Evolutionary conservation across 2,888 invertebrate genomes (phyloP).

Genomic region (Eilema caniola): DNA sequence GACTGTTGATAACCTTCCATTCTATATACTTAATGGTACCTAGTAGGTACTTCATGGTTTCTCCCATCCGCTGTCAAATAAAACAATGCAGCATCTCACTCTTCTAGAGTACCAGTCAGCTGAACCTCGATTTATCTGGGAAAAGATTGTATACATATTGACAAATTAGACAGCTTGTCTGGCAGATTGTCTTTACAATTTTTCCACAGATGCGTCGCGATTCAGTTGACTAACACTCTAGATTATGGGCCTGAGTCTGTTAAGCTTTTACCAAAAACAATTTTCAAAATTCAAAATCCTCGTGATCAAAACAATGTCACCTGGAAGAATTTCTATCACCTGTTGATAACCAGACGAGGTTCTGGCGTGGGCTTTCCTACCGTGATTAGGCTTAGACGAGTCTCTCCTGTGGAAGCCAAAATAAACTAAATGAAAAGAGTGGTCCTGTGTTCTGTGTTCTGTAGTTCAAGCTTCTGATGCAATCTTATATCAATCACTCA

Average conservation of each 20-base stretch:
- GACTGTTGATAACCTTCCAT: slow-evolving; percentile 29
- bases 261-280: background rate
- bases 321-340: background rate
- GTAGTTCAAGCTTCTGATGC: background rate
- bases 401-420: background rate
- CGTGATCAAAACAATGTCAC: background rate
- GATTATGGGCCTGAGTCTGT: no score
- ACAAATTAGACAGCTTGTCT: no score
- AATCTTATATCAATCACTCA: no score
- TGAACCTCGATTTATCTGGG: no score
- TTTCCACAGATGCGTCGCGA: no score
- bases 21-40: no score
- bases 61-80: background rate
- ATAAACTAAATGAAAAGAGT: background rate
- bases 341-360: background rate
- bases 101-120: no score
- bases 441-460: background rate
- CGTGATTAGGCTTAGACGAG: background rate
- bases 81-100: background rate
- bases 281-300: background rate
- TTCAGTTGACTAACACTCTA: no score
- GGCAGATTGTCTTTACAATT: no score
- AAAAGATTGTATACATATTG: no score
- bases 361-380: background rate
- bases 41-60: background rate